Conservation (phyloP, 2,888 invertebrate genomes). For the Drosophila austrosaltans region DNA sequence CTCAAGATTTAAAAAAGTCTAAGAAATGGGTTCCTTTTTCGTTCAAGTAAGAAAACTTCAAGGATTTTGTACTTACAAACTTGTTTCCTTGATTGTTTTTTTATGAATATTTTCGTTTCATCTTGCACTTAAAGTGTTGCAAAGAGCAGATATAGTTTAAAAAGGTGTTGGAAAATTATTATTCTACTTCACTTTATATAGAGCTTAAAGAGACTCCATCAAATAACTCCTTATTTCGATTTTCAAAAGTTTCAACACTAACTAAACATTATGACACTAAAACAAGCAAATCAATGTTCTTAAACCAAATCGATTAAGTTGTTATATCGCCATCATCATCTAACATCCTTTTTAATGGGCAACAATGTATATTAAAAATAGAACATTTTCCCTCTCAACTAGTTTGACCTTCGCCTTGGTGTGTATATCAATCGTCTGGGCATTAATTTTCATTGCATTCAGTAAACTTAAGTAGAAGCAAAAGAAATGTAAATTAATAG, state of each 20-base stretch:
- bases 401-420: not conserved
- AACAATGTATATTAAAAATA: slow-evolving; percentile 1
- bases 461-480: slow-evolving; percentile 3
- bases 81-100: not conserved
- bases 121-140: no score
- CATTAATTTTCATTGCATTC: slow-evolving; percentile 7
- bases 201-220: no score
- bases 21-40: not conserved
- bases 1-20: not conserved
- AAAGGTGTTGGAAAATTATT: not conserved
- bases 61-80: no score
- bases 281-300: not conserved
- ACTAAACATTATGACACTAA: no score
- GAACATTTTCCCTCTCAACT: not conserved
- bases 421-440: not conserved
- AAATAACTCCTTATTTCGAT: no score
- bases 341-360: not conserved
- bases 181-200: no score
- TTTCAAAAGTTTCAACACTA: no score
- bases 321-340: not conserved
- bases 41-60: not conserved
- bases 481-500: slow-evolving; percentile 30
- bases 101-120: no score
- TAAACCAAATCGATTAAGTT: not conserved
- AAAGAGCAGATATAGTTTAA: not conserved